Base-by-base conservation (phyloP, 2,888 invertebrate species). In the Eremobia ochroleuca region DNA sequence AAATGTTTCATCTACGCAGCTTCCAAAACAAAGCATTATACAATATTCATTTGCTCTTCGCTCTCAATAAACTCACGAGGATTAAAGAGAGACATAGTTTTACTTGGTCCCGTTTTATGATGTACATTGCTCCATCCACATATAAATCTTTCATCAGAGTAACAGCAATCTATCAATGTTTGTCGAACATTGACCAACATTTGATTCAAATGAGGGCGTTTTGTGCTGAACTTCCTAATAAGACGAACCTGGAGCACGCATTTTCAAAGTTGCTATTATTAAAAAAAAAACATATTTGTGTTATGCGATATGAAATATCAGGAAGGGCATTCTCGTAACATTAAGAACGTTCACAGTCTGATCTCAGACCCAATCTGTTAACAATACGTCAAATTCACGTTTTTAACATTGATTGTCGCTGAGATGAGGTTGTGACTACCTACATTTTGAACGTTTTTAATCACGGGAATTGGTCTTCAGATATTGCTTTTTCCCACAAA, bases 11-110 rank as follows among this genome's bases (percentile, higher is more conserved):
- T n/a, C 25, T 34, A 25, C 31, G 46, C 9, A 28, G 2, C 31
- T 65, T 43, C 18, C 18, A 58, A 77, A 76, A 58, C 28, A 67
- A 9, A 2, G 58, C 77, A 67, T 64, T 28, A 31, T 28, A 49
- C 55, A 71, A 66, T 55, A 37, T 67, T 62, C 0, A 28, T 62
- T 62, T 62, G 11, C 67, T 62, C 21, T n/a, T 77, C 46, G 8
- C 52, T n/a, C 62, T 37, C 58, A 25, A 21, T 46, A 25, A 28
- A 77, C 15, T 5, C 43, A 31, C 28, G 1, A 5, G 49, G 3
- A 37, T 67, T 18, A 83, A 73, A 77, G 73, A 66, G 69, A 73
- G 21, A 65, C 8, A 31, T 8, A 34, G 13, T 18, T 37, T 58
- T 52, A 9, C 46, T 59, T 65, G 13, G n/a, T 46, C 55, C 58